A percentile compares a stretch with the other conserved stretches of the same genome.
Conservation (phyloP, 30 jellyfish, hydroid and myxozoan species). For the Phacellophora camtschatica region DNA sequence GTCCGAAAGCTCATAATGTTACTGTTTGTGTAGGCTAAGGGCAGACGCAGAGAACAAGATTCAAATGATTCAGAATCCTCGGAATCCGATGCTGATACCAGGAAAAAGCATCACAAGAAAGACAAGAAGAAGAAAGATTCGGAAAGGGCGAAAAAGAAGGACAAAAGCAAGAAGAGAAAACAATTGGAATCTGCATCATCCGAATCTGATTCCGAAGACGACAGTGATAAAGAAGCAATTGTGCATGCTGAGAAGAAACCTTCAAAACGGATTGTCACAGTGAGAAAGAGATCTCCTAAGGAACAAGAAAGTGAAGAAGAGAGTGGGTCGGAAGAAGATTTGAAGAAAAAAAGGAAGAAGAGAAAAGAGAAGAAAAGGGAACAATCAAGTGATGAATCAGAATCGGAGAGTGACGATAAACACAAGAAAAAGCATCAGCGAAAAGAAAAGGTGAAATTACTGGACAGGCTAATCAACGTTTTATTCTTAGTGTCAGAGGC, state of each 20-base stretch:
- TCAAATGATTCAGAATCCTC: slow-evolving; percentile 13
- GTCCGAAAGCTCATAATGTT: no score
- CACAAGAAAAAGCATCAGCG: slow-evolving; percentile 32
- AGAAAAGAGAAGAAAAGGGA: slow-evolving; percentile 26
- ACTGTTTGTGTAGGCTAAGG: not conserved
- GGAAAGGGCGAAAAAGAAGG: slow-evolving; percentile 11
- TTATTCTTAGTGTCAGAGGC: no score
- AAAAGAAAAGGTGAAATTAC: slow-evolving; percentile 5
- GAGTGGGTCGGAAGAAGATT: slow-evolving; percentile 32
- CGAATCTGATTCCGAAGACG: slow-evolving; percentile 35
- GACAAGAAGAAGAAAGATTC: slow-evolving; percentile 27
- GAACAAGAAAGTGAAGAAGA: slow-evolving; percentile 55
- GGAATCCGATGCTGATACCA: slow-evolving; percentile 45
- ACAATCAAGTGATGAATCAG: slow-evolving; percentile 47
- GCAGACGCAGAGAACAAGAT: slow-evolving; percentile 6
- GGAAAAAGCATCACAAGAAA: not conserved
- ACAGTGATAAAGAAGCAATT: slow-evolving; percentile 26
- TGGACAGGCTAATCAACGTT: no score
- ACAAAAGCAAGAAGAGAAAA: slow-evolving; percentile 23
- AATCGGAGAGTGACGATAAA: slow-evolving; percentile 48
- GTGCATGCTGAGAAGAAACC: slow-evolving; percentile 26
- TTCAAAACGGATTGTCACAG: slow-evolving; percentile 52
- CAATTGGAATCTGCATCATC: slow-evolving; percentile 35
- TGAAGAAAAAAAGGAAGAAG: slow-evolving; percentile 21
- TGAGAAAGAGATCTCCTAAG: slow-evolving; percentile 42